A percentile compares a stretch with the other conserved stretches of the same genome.
Evolutionary conservation across 2,113 vertebrate species (phyloP).

Genomic region (Synchiropus splendidus): DNA sequence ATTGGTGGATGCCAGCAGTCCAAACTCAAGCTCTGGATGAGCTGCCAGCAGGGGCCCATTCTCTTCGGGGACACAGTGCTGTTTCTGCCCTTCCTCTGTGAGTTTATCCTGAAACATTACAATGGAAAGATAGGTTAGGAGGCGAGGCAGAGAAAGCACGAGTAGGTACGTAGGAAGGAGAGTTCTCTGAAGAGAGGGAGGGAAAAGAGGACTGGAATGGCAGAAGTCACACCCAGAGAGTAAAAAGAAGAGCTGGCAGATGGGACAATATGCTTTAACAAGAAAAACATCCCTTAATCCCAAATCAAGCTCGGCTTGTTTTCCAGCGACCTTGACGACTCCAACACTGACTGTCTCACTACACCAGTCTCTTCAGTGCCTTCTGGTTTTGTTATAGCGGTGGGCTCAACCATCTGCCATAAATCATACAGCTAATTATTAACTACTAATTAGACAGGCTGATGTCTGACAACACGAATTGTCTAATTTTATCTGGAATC

Average conservation of each 20-base stretch:
- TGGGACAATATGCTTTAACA: conserved; percentile 31
- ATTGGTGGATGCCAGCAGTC: conserved; percentile 18
- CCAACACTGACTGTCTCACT: not conserved
- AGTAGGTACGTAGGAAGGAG: conserved; percentile 2
- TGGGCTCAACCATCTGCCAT: no score
- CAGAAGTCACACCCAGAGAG: conserved; percentile 17
- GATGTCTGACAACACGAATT: no score
- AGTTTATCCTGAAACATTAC: conserved; percentile 70
- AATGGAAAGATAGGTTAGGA: conserved; percentile 8
- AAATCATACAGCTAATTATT: no score
- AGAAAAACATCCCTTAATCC: conserved; percentile 46
- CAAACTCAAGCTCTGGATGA: conserved; percentile 38
- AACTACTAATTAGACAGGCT: no score
- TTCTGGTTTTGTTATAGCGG: no score
- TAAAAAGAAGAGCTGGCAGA: conserved; percentile 20
- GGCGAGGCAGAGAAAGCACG: not conserved
- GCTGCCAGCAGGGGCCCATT: conserved; percentile 17
- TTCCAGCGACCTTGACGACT: conserved; percentile 44
- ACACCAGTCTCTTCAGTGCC: not conserved
- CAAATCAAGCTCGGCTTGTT: conserved; percentile 45
- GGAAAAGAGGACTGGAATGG: conserved; percentile 17
- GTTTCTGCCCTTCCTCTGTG: conserved; percentile 71
- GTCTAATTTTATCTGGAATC: no score
- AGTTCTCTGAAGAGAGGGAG: conserved; percentile 29
- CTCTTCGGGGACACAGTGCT: conserved; percentile 56